These are phyloP conservation scores for Zosterops lateralis DNA, from an alignment of 2,113 vertebrate genomes.

Conservation along the genomic window DNA sequence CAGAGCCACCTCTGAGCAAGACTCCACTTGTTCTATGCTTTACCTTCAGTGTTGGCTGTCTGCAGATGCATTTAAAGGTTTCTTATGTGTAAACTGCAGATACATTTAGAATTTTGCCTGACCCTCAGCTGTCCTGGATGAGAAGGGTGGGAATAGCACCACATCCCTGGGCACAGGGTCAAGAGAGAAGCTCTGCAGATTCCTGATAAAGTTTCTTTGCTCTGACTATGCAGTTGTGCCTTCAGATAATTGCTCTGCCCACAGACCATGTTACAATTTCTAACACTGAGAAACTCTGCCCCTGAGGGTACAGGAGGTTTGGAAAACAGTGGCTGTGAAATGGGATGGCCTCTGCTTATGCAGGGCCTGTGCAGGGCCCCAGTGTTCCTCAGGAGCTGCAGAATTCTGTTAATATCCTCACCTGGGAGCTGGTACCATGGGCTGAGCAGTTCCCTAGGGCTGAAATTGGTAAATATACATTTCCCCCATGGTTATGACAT, in stretches of 20 bases:
- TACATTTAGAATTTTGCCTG: not conserved
- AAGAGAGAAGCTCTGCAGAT: not conserved
- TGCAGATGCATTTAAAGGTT: not conserved
- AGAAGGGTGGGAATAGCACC: not conserved
- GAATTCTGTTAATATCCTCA: not conserved
- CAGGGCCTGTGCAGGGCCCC: not conserved
- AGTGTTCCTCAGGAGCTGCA: not conserved
- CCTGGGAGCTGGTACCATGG: rapidly evolving
- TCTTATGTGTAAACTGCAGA: not conserved
- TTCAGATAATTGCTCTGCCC: not conserved
- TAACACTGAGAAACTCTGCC: not conserved
- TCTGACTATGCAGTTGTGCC: not conserved
- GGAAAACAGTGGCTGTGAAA: not conserved
- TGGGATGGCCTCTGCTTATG: not conserved
- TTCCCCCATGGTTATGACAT: not conserved
- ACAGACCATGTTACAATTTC: not conserved
- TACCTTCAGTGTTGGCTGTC: not conserved
- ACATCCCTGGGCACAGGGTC: not conserved
- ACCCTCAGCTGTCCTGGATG: not conserved
- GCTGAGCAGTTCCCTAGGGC: not conserved
- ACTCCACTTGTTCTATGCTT: not conserved
- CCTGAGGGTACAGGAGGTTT: not conserved
- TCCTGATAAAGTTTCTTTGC: not conserved
- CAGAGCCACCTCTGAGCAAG: not conserved
- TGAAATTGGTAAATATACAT: not conserved